These are phyloP conservation scores for Idris sp. DNA, from an alignment of 1,140 invertebrate genomes.

Conservation along the genomic window DNA sequence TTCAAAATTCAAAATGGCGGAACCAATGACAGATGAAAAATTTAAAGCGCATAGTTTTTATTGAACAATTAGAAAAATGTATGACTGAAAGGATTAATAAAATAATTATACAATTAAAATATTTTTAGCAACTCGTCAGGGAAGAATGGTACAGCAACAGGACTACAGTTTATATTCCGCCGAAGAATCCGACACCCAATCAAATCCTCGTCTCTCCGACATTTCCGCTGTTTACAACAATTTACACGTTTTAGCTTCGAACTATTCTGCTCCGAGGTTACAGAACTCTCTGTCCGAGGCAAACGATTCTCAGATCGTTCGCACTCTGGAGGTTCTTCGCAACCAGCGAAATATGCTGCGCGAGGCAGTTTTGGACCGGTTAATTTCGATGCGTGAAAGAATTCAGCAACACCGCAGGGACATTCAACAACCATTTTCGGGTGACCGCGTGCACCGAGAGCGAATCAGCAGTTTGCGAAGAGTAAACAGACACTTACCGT, in stretches of 20 bases:
- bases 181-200: conserved; percentile 22
- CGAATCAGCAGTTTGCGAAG: conserved; percentile 34
- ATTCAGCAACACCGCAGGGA: conserved; percentile 62
- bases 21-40: too few relatives aligned
- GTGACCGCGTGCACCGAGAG: conserved; percentile 21
- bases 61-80: too few relatives aligned
- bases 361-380: conserved; percentile 61
- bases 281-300: conserved; percentile 15
- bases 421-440: conserved; percentile 54
- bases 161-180: conserved; percentile 39
- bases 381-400: conserved; percentile 60
- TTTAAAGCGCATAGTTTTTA: too few relatives aligned
- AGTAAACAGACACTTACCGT: conserved; percentile 61
- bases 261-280: conserved; percentile 31
- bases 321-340: conserved; percentile 50
- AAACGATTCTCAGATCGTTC: conserved; percentile 35
- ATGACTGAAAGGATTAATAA: too few relatives aligned
- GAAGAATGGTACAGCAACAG: conserved; percentile 2
- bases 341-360: conserved; percentile 58
- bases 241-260: conserved; percentile 10
- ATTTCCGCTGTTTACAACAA: conserved; percentile 29
- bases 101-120: too few relatives aligned
- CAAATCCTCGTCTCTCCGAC: conserved; percentile 5
- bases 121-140: neutral
- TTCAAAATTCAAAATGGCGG: too few relatives aligned